Conservation (phyloP, 2,888 invertebrate species). For the Gymnocheta viridis region DNA sequence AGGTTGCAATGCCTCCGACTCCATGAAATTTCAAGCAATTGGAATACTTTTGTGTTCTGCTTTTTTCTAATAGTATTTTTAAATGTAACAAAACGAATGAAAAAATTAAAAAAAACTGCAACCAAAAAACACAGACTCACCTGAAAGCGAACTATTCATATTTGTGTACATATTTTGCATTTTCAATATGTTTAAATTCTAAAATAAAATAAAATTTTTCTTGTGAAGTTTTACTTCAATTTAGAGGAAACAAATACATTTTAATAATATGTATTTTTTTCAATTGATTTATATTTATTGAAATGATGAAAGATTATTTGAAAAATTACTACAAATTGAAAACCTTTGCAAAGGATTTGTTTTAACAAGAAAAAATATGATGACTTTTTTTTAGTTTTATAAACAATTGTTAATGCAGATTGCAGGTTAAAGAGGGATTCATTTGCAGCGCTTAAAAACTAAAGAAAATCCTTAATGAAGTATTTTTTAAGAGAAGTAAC, state of each 20-base stretch:
- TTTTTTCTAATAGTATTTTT: too few relatives aligned
- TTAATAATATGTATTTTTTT: slow-evolving; percentile 18
- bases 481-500: too few relatives aligned
- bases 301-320: slow-evolving; percentile 1
- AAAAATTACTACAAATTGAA: neutral
- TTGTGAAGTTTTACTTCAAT: neutral
- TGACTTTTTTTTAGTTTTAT: too few relatives aligned
- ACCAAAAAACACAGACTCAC: neutral
- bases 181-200: neutral
- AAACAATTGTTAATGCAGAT: too few relatives aligned
- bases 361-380: too few relatives aligned
- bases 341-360: neutral
- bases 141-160: neutral
- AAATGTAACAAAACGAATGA: neutral
- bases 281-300: slow-evolving; percentile 29
- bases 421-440: too few relatives aligned
- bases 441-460: too few relatives aligned
- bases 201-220: neutral
- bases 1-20: neutral
- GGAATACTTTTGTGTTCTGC: neutral
- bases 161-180: neutral
- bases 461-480: too few relatives aligned
- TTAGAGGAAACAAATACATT: neutral
- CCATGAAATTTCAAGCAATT: neutral
- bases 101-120: neutral